Conservation (phyloP, 2,797 vertebrate genomes). For the Channallabes apus region DNA sequence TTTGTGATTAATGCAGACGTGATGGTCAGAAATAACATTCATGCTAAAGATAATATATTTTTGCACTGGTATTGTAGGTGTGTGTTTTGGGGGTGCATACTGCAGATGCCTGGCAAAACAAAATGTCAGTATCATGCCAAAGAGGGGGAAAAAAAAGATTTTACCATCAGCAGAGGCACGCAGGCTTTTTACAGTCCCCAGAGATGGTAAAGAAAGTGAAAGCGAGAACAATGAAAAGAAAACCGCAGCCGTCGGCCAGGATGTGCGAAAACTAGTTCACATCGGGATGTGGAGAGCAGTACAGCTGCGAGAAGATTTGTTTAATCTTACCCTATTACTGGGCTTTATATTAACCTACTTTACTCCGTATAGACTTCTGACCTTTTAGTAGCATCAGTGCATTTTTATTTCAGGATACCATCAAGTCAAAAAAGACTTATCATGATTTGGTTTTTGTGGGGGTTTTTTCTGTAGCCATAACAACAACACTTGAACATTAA, state of each 20-base stretch:
- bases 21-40: too few relatives aligned
- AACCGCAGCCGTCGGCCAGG: neutral
- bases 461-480: neutral
- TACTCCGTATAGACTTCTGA: neutral
- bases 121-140: neutral
- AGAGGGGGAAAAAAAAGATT: neutral
- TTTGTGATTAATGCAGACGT: too few relatives aligned
- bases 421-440: too few relatives aligned
- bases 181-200: neutral
- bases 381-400: neutral
- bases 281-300: neutral
- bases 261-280: neutral
- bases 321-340: neutral
- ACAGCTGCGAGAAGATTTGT: neutral
- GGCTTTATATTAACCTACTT: neutral
- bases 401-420: neutral
- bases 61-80: too few relatives aligned
- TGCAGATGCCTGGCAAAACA: neutral
- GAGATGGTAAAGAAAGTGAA: neutral
- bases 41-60: too few relatives aligned
- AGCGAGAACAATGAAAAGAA: neutral
- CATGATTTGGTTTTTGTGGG: neutral
- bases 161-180: constrained; percentile 2
- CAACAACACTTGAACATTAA: too few relatives aligned
- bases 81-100: neutral